Percentiles rank a stretch among this genome's conserved stretches.
phyloP scores from a whole-genome alignment of 2,888 invertebrate genomes.

The Philereme vetulata region DNA sequence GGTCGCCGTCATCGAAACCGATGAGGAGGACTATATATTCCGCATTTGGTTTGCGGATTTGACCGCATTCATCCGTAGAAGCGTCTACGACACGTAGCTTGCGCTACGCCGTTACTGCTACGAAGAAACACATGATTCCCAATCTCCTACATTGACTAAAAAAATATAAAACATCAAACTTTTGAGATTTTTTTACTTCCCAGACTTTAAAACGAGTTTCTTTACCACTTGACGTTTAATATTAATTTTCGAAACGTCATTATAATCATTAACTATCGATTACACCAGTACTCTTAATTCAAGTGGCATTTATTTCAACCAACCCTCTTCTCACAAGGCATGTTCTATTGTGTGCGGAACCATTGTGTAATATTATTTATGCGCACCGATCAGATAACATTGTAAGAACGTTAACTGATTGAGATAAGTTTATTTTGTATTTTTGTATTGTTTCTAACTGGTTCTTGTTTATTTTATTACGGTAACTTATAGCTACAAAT shows the following conservation, averaged over 20 bases:
- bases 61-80: constrained; percentile 12
- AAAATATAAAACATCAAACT: background rate
- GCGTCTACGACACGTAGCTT: constrained; percentile 20
- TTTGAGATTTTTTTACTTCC: constrained; percentile 1
- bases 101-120: constrained; percentile 16
- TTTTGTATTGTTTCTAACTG: constrained; percentile 24
- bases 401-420: constrained; percentile 27
- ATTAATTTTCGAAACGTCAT: constrained; percentile 15
- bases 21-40: too few relatives aligned
- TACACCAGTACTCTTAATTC: constrained; percentile 56
- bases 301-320: constrained; percentile 45
- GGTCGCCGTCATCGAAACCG: too few relatives aligned
- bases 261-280: constrained; percentile 64
- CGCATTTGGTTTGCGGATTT: too few relatives aligned
- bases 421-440: constrained; percentile 18
- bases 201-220: constrained; percentile 2
- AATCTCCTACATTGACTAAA: background rate
- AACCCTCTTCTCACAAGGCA: constrained; percentile 36
- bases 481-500: constrained; percentile 3
- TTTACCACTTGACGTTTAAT: constrained; percentile 21
- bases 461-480: constrained; percentile 25
- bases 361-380: constrained; percentile 16
- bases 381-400: constrained; percentile 26
- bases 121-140: constrained; percentile 14
- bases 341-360: constrained; percentile 24